Base-by-base conservation (phyloP, 1,140 invertebrate species). In the Bombus confusus region DNA sequence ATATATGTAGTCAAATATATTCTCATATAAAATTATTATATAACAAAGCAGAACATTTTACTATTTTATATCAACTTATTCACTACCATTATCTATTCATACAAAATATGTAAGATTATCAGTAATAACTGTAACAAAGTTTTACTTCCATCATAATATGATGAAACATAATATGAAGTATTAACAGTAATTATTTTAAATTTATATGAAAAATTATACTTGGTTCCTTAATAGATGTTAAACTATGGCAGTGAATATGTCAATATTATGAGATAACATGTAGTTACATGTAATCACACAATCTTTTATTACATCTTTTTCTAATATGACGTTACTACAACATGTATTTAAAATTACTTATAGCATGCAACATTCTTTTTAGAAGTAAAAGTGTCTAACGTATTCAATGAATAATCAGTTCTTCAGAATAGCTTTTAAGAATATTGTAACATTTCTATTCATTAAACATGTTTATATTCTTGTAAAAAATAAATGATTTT, bases 171-270 rank as follows among this genome's bases (percentile, higher is more conserved):
- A 86, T 47, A 72, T 18, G 1, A 79, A 72, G 37, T 80, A 80
- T 68, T 62, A 52, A 18, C 0, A 47, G 8, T 73, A 39, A 72
- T 73, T 47, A 77, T 83, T n/a, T 77, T 83, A 22, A 62, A 69
- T 22, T 75, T 37, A 76, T 68, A 39, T 57, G 39, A 69, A 22
- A 47, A 39, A 22, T 31, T 31, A 6, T 28, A 47, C 8, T 66
- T 22, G 12, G 52, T 57, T 59, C 25, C 68, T 52, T 52, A 39
- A 28, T 10, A 85, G 12, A 41, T 82, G 13, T 78, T 22, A 66
- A 83, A 68, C 37, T 47, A 83, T 87, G 85, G 66, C 74, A 88
- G 85, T 87, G 79, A 87, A 88, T 87, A 87, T 43, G 80, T 86
- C 68, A 88, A 88, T 83, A 78, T 86, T 25, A 78, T 52, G 22